Conservation (phyloP, 2,797 vertebrate genomes). For the Helicolenus hilgendorfi region DNA sequence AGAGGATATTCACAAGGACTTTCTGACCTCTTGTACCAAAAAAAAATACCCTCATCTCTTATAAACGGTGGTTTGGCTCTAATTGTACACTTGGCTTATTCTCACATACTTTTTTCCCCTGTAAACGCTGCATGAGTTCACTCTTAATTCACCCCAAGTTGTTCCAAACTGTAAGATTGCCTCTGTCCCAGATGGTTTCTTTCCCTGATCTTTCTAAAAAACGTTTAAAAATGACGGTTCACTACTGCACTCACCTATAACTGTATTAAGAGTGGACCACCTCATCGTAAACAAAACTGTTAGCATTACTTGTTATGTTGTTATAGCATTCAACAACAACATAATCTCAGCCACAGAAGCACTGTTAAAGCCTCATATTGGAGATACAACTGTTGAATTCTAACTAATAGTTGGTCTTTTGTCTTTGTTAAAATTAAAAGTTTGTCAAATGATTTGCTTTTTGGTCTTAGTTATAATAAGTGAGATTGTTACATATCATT, state of each 20-base stretch:
- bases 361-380: not conserved
- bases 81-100: not conserved
- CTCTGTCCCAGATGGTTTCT: not conserved
- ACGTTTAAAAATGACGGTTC: not conserved
- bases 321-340: not conserved
- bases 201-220: not conserved
- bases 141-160: not conserved
- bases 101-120: not conserved
- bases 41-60: not conserved
- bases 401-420: not conserved
- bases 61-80: conserved; percentile 7
- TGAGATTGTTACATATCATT: not conserved
- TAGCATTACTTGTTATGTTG: not conserved
- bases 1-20: not conserved
- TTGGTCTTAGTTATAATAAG: not conserved
- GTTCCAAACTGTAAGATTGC: not conserved
- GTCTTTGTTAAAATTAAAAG: not conserved
- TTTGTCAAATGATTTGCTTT: not conserved
- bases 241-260: too few species aligned
- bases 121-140: not conserved
- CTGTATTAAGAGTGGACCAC: not conserved
- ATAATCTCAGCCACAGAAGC: not conserved
- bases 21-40: not conserved
- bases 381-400: not conserved
- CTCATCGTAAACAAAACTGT: not conserved